Conservation (phyloP, 2,113 vertebrate species). For the Circaetus cinerascens region DNA sequence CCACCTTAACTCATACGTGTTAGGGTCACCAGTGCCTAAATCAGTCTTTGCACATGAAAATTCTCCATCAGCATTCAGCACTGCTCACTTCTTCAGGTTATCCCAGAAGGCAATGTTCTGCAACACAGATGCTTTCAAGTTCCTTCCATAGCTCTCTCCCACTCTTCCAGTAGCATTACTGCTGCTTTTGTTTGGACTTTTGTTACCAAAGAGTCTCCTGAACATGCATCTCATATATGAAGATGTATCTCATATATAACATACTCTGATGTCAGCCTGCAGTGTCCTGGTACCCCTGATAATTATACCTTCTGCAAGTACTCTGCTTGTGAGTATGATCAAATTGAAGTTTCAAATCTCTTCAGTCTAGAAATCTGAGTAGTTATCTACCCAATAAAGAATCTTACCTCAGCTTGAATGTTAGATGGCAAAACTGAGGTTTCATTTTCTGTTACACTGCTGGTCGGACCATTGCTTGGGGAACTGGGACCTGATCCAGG, state of each 20-base stretch:
- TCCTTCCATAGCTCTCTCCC: not conserved
- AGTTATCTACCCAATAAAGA: not conserved
- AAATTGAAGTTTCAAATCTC: not conserved
- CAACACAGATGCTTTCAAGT: not conserved
- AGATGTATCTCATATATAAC: not conserved
- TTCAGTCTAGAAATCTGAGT: not conserved
- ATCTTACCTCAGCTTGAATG: slow-evolving; percentile 88
- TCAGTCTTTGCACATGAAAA: not conserved
- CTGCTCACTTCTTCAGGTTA: not conserved
- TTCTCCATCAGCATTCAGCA: not conserved
- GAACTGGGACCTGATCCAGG: slow-evolving; percentile 94
- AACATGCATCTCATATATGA: not conserved
- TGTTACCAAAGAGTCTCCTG: not conserved
- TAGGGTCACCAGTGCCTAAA: not conserved
- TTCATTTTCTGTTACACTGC: slow-evolving; percentile 87
- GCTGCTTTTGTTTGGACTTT: not conserved
- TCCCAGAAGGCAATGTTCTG: not conserved
- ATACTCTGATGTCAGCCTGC: not conserved
- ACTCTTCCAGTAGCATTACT: not conserved
- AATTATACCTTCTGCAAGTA: not conserved
- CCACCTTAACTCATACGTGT: not conserved
- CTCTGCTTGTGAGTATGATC: not conserved
- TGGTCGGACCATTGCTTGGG: slow-evolving; percentile 88
- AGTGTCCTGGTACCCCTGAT: not conserved
- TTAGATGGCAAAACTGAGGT: slow-evolving; percentile 82